phyloP scores from a whole-genome alignment of 2,888 invertebrate species.

The Caenorhabditis angaria region DNA sequence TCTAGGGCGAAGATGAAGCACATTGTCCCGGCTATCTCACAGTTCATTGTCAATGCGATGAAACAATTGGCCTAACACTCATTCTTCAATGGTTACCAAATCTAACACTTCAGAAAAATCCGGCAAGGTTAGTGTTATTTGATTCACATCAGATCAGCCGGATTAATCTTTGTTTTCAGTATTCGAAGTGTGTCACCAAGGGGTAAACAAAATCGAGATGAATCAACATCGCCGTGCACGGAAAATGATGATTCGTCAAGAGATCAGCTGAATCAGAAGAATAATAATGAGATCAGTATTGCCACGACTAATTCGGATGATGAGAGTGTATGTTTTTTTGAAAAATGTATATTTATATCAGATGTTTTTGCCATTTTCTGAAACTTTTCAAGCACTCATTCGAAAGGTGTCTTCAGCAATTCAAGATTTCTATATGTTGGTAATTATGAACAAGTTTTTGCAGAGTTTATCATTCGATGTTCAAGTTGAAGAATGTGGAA shows the following conservation, averaged over 20 bases:
- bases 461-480: constrained; percentile 39
- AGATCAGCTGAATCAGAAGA: background rate
- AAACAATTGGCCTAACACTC: constrained; percentile 79
- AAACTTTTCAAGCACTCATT: no score
- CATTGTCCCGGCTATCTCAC: constrained; percentile 93
- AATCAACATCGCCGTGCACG: background rate
- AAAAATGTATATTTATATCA: background rate
- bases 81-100: constrained; percentile 95
- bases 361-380: background rate
- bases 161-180: constrained; percentile 47
- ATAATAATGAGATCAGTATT: constrained; percentile 4
- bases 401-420: no score
- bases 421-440: no score
- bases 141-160: no score
- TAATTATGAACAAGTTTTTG: background rate
- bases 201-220: constrained; percentile 23
- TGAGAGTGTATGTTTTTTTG: constrained; percentile 20
- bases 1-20: constrained; percentile 75
- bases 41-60: constrained; percentile 78
- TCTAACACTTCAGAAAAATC: constrained; percentile 85
- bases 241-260: background rate
- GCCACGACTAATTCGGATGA: constrained; percentile 23
- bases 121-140: no score
- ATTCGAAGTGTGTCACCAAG: constrained; percentile 68
- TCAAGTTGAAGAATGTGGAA: constrained; percentile 33